A percentile compares a stretch with the other conserved stretches of the same genome.
Conservation (phyloP, 2,888 invertebrate genomes). For the Timema cristinae region DNA sequence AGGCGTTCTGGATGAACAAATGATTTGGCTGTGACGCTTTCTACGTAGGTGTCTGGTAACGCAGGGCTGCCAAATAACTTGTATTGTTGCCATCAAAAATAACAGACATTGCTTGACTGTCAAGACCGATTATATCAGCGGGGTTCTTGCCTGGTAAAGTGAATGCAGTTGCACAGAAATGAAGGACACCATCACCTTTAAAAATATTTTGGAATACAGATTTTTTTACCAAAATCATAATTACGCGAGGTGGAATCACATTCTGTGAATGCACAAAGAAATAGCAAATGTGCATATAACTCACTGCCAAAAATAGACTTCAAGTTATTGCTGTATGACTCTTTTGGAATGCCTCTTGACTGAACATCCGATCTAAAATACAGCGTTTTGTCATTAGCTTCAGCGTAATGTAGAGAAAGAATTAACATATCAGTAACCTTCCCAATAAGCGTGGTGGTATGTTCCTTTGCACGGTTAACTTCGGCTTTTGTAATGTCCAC, state of each 20-base stretch:
- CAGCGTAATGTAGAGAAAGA: neutral
- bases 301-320: neutral
- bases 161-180: neutral
- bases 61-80: neutral
- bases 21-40: neutral
- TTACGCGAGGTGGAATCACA: neutral
- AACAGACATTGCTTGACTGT: neutral
- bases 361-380: constrained; percentile 8
- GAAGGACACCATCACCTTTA: neutral
- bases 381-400: neutral
- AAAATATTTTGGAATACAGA: neutral
- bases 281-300: neutral
- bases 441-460: constrained; percentile 4
- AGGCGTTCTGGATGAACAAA: constrained; percentile 3
- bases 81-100: neutral
- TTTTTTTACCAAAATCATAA: constrained; percentile 8
- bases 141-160: constrained; percentile 4
- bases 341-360: constrained; percentile 12
- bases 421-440: neutral
- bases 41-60: neutral
- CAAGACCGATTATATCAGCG: neutral
- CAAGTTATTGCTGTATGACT: neutral
- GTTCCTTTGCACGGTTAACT: constrained; percentile 1
- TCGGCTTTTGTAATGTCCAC: neutral
- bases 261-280: neutral